These are phyloP conservation scores for Hystrix brachyura DNA, from an alignment of 2,113 vertebrate genomes.

Conservation along the genomic window DNA sequence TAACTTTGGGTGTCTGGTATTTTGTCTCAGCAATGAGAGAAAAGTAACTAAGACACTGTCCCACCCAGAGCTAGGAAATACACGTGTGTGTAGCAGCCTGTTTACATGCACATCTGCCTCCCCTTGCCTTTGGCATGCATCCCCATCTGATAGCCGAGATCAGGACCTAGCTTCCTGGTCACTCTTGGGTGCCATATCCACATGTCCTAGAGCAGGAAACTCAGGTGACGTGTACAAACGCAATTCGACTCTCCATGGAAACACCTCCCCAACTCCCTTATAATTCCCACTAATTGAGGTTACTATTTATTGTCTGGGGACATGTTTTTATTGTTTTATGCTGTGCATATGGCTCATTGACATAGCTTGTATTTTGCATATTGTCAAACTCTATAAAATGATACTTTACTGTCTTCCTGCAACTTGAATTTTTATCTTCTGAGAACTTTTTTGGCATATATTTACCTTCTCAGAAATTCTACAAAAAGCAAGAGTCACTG, in stretches of 20 bases:
- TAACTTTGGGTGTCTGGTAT: too few species aligned
- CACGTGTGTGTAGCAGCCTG: fast-evolving
- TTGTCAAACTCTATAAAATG: background rate
- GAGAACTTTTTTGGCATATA: background rate
- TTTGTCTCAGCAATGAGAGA: too few species aligned
- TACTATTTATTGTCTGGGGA: background rate
- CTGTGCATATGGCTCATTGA: background rate
- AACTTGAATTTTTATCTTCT: slow-evolving; percentile 5
- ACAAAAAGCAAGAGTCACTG: background rate
- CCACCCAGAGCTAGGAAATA: background rate
- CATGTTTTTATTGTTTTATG: background rate
- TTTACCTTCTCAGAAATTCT: background rate
- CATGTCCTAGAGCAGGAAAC: background rate
- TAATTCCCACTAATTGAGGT: background rate
- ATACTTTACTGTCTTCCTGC: background rate
- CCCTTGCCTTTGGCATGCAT: background rate
- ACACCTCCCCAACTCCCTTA: background rate
- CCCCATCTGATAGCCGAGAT: background rate
- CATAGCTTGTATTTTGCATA: background rate
- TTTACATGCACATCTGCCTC: fast-evolving
- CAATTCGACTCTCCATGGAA: fast-evolving
- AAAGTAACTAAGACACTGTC: too few species aligned
- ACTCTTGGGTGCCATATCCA: background rate
- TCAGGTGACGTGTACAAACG: too few species aligned
- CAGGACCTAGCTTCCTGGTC: background rate